phyloP scores from a whole-genome alignment of 2,888 invertebrate genomes.

The Ennomos quercinarius region DNA sequence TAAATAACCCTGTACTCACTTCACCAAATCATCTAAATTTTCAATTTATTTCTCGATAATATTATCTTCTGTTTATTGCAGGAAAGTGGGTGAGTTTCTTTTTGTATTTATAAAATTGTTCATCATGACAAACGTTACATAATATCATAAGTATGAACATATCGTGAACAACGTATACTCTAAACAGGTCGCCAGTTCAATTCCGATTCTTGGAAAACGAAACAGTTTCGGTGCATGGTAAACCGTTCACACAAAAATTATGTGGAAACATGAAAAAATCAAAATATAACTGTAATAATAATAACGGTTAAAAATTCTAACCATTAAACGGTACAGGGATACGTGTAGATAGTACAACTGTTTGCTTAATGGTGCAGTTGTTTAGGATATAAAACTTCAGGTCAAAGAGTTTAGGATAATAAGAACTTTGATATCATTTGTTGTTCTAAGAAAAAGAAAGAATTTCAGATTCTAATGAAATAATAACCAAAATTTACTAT shows the following conservation, averaged over 20 bases:
- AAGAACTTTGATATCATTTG: too few species aligned
- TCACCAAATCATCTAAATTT: too few species aligned
- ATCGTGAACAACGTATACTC: constrained; percentile 61
- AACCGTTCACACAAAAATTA: not conserved
- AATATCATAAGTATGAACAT: constrained; percentile 49
- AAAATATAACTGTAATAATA: not conserved
- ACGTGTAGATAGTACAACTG: constrained; percentile 9
- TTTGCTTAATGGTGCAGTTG: not conserved
- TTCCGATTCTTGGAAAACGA: constrained; percentile 55
- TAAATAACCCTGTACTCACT: too few species aligned
- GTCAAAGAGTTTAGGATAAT: not conserved
- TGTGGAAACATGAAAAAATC: not conserved
- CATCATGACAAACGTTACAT: constrained; percentile 8
- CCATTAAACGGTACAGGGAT: constrained; percentile 7
- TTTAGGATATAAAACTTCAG: not conserved
- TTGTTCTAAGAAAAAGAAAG: too few species aligned
- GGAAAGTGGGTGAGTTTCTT: not conserved
- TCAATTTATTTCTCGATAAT: too few species aligned
- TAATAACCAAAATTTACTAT: too few species aligned
- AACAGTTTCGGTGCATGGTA: constrained; percentile 44
- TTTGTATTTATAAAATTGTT: not conserved
- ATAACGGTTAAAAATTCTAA: constrained; percentile 1
- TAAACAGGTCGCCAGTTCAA: constrained; percentile 61
- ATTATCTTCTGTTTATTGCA: not conserved
- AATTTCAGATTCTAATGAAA: too few species aligned